Evolutionary conservation across 2,113 vertebrate species (phyloP).

Genomic region (Cyprinodon variegatus): DNA sequence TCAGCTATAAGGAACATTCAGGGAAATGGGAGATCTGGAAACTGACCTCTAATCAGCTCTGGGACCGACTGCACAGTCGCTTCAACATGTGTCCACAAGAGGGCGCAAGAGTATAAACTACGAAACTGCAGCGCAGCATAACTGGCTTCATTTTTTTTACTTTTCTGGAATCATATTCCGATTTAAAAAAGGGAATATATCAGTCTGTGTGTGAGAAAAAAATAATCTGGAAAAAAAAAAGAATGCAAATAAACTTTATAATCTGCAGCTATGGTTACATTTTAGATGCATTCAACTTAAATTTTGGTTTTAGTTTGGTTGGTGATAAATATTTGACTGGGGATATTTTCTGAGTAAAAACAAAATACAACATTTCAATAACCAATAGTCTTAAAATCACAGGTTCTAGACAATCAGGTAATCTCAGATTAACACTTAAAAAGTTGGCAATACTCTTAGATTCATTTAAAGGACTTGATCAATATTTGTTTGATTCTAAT

Average conservation of each 20-base stretch:
- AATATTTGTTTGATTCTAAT: too few relatives aligned
- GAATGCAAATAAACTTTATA: background rate
- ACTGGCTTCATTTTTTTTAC: too few relatives aligned
- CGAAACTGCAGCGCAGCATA: too few relatives aligned
- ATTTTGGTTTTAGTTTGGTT: background rate
- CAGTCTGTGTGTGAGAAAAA: background rate
- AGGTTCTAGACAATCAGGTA: background rate
- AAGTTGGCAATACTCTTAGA: too few relatives aligned
- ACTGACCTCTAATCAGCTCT: conserved; percentile 21
- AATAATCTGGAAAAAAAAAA: background rate
- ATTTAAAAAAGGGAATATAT: background rate
- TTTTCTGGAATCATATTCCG: too few relatives aligned
- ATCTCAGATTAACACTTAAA: too few relatives aligned
- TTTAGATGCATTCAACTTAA: too few relatives aligned
- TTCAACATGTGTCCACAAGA: background rate
- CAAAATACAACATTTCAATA: background rate
- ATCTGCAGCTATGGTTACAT: background rate
- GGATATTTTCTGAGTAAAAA: background rate
- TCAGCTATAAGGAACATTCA: background rate
- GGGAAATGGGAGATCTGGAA: background rate
- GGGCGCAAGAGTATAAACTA: conserved; percentile 20
- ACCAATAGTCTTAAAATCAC: background rate
- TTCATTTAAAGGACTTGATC: too few relatives aligned
- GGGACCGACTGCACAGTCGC: background rate
- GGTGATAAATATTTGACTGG: background rate